Base-by-base conservation (phyloP, 2,888 invertebrate species). In the Lithodes maja region DNA sequence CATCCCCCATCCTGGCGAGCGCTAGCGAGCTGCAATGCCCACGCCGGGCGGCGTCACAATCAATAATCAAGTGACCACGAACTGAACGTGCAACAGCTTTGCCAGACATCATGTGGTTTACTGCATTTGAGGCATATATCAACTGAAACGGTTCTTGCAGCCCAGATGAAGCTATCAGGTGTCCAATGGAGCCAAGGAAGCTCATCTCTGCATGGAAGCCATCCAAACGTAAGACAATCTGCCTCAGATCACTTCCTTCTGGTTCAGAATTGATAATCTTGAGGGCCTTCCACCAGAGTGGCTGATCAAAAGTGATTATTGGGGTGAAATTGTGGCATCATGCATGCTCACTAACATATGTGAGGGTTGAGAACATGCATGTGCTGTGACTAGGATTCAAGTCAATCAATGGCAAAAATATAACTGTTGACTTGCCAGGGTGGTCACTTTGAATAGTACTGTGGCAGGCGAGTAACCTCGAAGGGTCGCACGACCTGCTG, bases 251-350 rank as follows among this genome's bases (percentile, higher is more conserved):
- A 75, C 75, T 75, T 33, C n/a, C 75, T n/a, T 12, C n/a, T 75
- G 75, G 49, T n/a, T 75, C 75, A 15, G 75, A 75, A n/a, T 75
- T 75, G 75, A 75, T 75, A 75, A 75, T 75, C 75, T 12, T 15
- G n/a, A 75, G 75, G n/a, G 75, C 75, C 75, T 75, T 75, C 75
- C 75, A n/a, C 61, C 82, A 82, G 53, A 82, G 82, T 53, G 82
- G 1, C 82, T 82, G 82, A 61, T 82, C 82, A 55, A 82, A 82
- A 15, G 82, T 9, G 12, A 82, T 82, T 15, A 82, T 54, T 55
- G 68, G 82, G 33, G 82, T 82, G 55, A 82, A 12, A 55, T 55
- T 55, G 61, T 2, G 61, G 82, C 33, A 61, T 55, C 61, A 1
- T 17, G 82, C 82, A 82, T 82, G 68, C 49, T 82, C 55, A 55